Conservation (phyloP, 2,113 vertebrate genomes). For the Chaetops frenatus region DNA sequence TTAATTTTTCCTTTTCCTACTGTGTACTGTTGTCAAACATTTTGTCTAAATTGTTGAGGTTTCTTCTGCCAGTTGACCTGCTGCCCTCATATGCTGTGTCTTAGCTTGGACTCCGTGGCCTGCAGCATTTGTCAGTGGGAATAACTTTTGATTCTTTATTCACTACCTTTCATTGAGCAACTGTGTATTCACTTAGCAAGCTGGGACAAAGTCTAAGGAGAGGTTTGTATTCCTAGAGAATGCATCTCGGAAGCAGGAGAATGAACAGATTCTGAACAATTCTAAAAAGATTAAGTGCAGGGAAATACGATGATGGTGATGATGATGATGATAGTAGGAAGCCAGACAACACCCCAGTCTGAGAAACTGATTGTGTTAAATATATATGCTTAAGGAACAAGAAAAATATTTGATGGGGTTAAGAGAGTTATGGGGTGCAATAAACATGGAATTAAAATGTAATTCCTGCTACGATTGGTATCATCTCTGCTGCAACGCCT, state of each 20-base stretch:
- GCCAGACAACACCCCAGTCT: neutral
- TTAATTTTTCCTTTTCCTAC: neutral
- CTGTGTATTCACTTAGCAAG: neutral
- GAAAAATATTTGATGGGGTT: neutral
- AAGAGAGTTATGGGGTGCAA: rapidly evolving
- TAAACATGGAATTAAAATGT: neutral
- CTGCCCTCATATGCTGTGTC: neutral
- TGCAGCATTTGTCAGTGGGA: neutral
- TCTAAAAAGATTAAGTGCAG: neutral
- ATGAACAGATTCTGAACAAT: neutral
- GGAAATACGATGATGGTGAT: neutral
- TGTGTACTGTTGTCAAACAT: neutral
- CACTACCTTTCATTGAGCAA: neutral
- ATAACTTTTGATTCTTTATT: neutral
- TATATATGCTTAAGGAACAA: neutral
- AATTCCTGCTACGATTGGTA: neutral
- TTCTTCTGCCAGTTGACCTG: neutral
- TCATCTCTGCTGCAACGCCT: neutral
- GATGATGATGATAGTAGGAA: neutral
- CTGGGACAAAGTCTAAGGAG: neutral
- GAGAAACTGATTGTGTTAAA: neutral
- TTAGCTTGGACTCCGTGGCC: neutral
- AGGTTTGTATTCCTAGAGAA: neutral
- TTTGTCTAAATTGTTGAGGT: neutral
- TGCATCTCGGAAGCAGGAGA: neutral